Base-by-base conservation (phyloP, 2,113 vertebrate genomes). In the Amblyornis subalaris region DNA sequence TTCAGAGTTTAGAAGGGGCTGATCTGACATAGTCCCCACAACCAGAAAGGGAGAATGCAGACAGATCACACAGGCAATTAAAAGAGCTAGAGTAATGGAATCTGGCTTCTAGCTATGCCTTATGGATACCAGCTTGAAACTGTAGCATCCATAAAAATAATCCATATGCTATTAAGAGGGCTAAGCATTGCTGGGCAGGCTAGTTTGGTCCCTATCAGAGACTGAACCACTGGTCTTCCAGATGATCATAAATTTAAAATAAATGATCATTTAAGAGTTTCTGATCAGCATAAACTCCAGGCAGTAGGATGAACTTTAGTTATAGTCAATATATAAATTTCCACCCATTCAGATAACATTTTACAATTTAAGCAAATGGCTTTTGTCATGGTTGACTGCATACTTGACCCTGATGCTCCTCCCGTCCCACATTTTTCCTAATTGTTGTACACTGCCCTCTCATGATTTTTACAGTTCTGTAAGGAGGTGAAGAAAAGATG, bases 21-120 rank as follows among this genome's bases (percentile, higher is more conserved):
- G 44, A 22, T 88, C 48, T 8, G 21, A 88, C 45, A 36, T 3
- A 45, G 15, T 67, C 29, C 33, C 19, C 67, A 65, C 5, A 73
- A 74, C 3, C 14, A 54, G 29, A 35, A 72, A 69, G 14, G 65
- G 42, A 57, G 20, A 88, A 65, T 7, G 31, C 18, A 69, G 31
- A 45, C 33, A 79, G 67, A 85, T 83, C 54, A 74, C 60, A 76
- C 19, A 45, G 44, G 47, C 75, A 90, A 90, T 90, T 90, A 73
- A 73, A 83, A 86, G 58, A 85, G 42, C 44, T n/a, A 38, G 76
- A 90, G 82, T 66, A 86, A 85, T 90, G 83, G 83, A 91, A 95
- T 93, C n/a, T 95, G 55, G 71, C 82, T 96, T 83, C 74, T 73
- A 83, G 88, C 85, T 90, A 85, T 85, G 69, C 75, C 26, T 86